Evolutionary conservation across 2,113 vertebrate species (phyloP).

Genomic region (Dasyprocta punctata): DNA sequence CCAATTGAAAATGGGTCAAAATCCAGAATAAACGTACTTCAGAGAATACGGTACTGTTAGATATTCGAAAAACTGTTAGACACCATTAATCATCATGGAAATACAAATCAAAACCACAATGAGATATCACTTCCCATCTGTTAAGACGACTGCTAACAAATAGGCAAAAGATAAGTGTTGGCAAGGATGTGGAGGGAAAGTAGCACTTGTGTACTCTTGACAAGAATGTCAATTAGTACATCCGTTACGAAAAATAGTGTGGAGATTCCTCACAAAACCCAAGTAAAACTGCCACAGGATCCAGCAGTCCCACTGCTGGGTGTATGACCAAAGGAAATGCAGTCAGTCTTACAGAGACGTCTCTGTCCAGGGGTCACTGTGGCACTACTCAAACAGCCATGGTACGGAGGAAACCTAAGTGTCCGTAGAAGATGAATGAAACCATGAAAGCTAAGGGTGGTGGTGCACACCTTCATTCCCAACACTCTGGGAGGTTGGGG

Average conservation of each 20-base stretch:
- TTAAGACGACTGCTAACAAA: no score
- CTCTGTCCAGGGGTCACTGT: neutral
- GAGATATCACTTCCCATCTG: neutral
- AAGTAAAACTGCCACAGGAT: no score
- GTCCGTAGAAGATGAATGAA: neutral
- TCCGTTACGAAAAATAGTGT: rapidly evolving
- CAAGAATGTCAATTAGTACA: neutral
- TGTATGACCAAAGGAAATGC: no score
- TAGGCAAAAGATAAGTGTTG: neutral
- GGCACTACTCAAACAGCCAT: no score
- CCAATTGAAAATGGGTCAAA: neutral
- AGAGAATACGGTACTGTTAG: neutral
- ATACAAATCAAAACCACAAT: neutral
- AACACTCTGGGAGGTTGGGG: neutral
- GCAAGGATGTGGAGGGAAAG: neutral
- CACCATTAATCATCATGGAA: neutral
- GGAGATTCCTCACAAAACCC: neutral
- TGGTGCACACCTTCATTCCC: neutral
- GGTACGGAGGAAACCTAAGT: no score
- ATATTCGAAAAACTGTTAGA: no score
- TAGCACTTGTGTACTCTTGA: no score
- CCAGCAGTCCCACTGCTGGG: no score
- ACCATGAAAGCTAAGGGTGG: neutral
- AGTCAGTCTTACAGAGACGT: neutral
- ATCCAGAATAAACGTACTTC: neutral